Evolutionary conservation across 2,888 invertebrate genomes (phyloP), one percentile per base, ranked within the genome.

Genomic region (Chymomyza caudatula): DNA sequence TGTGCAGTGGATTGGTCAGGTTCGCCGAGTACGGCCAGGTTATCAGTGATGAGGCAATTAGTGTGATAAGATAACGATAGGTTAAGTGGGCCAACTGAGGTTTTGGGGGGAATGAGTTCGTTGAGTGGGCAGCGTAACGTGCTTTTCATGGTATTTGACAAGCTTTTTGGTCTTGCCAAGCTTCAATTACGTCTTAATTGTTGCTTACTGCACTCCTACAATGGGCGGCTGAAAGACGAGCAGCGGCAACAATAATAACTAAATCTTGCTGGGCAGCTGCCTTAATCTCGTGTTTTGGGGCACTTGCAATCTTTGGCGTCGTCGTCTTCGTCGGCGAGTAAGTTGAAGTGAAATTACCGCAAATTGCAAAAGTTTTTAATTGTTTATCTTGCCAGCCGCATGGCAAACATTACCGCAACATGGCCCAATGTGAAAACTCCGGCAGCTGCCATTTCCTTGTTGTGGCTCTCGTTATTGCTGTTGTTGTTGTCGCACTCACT

Each of bases 301-400:
- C 70, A 69, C 59, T 76, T 66, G 76, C 55, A 42, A 13, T 19
- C 43, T 23, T 52, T 55, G 57, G 25, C 29, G n/a, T n/a, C 67
- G 69, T 37, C 29, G 29, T 37, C 29, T 37, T 8, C 29, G 29
- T 37, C 11, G 29, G 51, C 20, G 51, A 69, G 54, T 57, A 63
- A 73, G 67, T 75, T 79, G 70, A 66, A 77, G 77, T 77, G 62
- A 79, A 81, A 85, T 86, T 78, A 86, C 73, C 74, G 73, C 76
- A 87, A 85, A 87, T 87, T 82, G 77, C 77, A 60, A 85, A 85
- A 85, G 87, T 87, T 85, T 85, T 87, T 87, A 87, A 85, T 85
- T 85, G 85, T 87, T 85, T 78, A 85, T 87, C 80, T 79, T 63
- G 65, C 57, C 65, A 71, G 63, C 71, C 77, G 61, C 65, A 71